These are phyloP conservation scores for Eristalis pertinax DNA, from an alignment of 2,888 invertebrate genomes.

Conservation along the genomic window DNA sequence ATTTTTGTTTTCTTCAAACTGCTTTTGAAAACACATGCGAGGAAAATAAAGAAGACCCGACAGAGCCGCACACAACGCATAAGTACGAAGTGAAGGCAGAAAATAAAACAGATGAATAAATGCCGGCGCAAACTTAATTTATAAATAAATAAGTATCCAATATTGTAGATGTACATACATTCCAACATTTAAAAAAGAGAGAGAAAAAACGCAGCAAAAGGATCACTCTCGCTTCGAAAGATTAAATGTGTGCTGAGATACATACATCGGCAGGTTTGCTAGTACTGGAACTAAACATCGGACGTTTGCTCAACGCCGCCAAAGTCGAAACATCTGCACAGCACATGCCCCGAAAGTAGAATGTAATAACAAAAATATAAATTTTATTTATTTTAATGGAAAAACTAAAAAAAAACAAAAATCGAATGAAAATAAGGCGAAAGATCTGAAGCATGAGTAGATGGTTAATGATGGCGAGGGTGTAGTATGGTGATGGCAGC, in stretches of 20 bases:
- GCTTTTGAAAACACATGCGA: constrained; percentile 17
- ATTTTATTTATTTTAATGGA: constrained; percentile 71
- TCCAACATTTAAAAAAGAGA: constrained; percentile 35
- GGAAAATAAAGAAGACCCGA: background rate
- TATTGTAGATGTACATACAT: constrained; percentile 57
- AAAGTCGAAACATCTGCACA: constrained; percentile 64
- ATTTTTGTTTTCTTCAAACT: constrained; percentile 16
- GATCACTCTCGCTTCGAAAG: constrained; percentile 21
- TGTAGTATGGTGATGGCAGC: constrained; percentile 24
- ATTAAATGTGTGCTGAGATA: constrained; percentile 5
- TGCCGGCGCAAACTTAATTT: constrained; percentile 67
- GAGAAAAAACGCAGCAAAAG: background rate
- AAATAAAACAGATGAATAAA: constrained; percentile 62
- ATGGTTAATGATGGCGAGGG: constrained; percentile 44
- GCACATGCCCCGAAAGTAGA: constrained; percentile 64
- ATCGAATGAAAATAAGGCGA: constrained; percentile 49
- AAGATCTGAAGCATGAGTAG: constrained; percentile 61
- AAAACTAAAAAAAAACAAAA: constrained; percentile 56
- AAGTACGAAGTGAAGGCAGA: constrained; percentile 20
- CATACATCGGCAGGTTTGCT: constrained; percentile 5
- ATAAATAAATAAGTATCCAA: constrained; percentile 71
- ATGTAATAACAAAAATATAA: constrained; percentile 70
- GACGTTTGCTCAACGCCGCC: constrained; percentile 23
- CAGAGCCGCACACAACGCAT: background rate
- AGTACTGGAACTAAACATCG: constrained; percentile 44